phyloP scores from a whole-genome alignment of 2,888 invertebrate species.

The Scaptodrosophila latifasciaeformis region DNA sequence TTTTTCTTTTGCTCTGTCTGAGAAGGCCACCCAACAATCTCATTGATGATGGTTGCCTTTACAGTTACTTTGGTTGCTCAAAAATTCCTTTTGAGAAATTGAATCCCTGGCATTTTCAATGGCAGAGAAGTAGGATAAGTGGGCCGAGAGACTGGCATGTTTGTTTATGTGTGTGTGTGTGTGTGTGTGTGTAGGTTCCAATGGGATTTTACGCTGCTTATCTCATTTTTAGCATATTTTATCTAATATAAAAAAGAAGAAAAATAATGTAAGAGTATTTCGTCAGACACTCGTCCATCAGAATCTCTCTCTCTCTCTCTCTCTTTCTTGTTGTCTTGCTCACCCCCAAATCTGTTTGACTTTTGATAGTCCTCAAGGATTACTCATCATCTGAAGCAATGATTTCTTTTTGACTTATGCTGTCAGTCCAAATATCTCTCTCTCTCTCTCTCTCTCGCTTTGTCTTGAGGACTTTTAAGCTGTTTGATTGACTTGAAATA shows the following conservation, averaged over 20 bases:
- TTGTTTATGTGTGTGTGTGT: conserved; percentile 27
- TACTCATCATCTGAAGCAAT: conserved; percentile 32
- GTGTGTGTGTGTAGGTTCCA: conserved; percentile 36
- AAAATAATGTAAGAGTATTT: too few species aligned
- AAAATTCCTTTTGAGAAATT: conserved; percentile 69
- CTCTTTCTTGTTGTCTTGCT: too few species aligned
- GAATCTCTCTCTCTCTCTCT: too few species aligned
- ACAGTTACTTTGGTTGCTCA: conserved; percentile 28
- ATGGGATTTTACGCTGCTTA: conserved; percentile 66
- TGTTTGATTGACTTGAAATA: conserved; percentile 58
- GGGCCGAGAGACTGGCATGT: conserved; percentile 43
- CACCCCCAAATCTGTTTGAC: too few species aligned
- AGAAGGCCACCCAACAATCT: conserved; percentile 6
- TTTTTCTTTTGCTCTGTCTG: conserved; percentile 5
- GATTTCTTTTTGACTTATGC: conserved; percentile 25
- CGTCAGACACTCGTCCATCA: too few species aligned
- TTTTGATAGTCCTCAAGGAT: conserved; percentile 43
- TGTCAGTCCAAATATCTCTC: conserved; percentile 12
- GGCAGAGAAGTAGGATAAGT: conserved; percentile 44
- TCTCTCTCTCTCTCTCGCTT: conserved; percentile 4
- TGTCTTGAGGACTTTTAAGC: conserved; percentile 47
- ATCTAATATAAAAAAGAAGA: conserved; percentile 63
- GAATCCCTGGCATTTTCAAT: conserved; percentile 49
- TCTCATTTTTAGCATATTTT: conserved; percentile 68
- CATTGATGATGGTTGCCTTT: conserved; percentile 17